phyloP scores from a whole-genome alignment of 2,888 invertebrate species.

The Temnothorax rugatulus region DNA sequence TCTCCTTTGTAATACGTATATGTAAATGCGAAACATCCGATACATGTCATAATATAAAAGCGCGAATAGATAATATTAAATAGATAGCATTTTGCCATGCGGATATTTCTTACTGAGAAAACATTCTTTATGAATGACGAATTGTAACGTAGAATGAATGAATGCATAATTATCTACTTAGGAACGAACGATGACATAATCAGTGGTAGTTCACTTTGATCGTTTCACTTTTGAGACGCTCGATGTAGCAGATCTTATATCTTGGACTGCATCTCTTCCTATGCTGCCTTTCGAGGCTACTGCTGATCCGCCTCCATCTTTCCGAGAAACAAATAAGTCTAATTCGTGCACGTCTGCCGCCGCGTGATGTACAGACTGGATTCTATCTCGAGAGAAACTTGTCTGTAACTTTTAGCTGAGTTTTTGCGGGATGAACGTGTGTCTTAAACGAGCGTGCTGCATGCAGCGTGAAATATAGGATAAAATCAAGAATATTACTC shows the following conservation, averaged over 20 bases:
- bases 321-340: conserved; percentile 64
- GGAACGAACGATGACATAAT: conserved; percentile 17
- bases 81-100: background rate
- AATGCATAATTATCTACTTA: background rate
- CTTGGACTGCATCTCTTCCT: background rate
- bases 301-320: conserved; percentile 34
- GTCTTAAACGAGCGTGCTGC: conserved; percentile 3
- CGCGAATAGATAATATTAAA: background rate
- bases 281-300: background rate
- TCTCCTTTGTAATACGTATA: background rate
- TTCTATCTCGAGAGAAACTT: conserved; percentile 80
- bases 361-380: conserved; percentile 42
- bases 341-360: conserved; percentile 61
- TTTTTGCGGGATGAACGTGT: background rate
- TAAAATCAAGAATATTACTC: background rate
- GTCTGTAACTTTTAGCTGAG: conserved; percentile 60
- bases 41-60: background rate
- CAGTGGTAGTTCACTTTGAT: background rate
- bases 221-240: background rate
- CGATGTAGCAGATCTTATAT: background rate
- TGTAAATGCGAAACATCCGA: background rate
- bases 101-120: background rate
- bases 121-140: conserved; percentile 23
- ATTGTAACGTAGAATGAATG: background rate
- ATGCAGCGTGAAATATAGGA: conserved; percentile 19